These are phyloP conservation scores for Corythoichthys intestinalis DNA, from an alignment of 2,113 vertebrate species.

Conservation along the genomic window DNA sequence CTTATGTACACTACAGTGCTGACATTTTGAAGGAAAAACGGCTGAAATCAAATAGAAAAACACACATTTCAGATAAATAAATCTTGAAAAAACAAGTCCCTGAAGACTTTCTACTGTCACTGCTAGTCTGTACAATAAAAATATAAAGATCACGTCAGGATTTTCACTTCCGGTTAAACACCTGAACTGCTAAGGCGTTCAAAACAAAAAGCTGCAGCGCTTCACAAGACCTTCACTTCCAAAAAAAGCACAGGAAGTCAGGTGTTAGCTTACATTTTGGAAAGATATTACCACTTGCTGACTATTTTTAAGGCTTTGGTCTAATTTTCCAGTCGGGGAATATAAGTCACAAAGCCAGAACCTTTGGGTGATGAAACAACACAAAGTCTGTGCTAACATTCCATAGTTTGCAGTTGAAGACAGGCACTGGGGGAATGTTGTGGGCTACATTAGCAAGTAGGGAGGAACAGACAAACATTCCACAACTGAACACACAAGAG, in stretches of 20 bases:
- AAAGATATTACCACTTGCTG: constrained; percentile 3
- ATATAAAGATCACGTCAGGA: constrained; percentile 83
- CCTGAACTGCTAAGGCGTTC: not conserved
- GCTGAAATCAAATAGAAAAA: constrained; percentile 50
- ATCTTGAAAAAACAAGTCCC: constrained; percentile 82
- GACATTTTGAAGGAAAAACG: constrained; percentile 80
- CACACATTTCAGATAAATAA: constrained; percentile 85
- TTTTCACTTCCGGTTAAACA: constrained; percentile 64
- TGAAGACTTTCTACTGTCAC: constrained; percentile 74
- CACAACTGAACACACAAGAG: not conserved
- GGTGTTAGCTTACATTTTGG: constrained; percentile 18
- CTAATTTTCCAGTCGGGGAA: constrained; percentile 24
- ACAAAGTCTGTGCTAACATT: constrained; percentile 24
- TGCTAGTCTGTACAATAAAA: constrained; percentile 88
- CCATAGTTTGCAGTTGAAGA: constrained; percentile 88
- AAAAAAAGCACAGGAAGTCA: constrained; percentile 11
- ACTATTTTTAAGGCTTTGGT: constrained; percentile 41
- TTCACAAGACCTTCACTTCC: constrained; percentile 76
- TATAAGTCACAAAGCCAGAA: constrained; percentile 1
- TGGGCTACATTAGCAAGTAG: constrained; percentile 83
- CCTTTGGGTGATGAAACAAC: constrained; percentile 7
- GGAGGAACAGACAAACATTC: not conserved
- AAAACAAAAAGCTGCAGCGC: constrained; percentile 66
- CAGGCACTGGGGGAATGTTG: constrained; percentile 92
- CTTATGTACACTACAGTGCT: constrained; percentile 98